phyloP scores from a whole-genome alignment of 2,113 vertebrate species.

The Nanorana parkeri region DNA sequence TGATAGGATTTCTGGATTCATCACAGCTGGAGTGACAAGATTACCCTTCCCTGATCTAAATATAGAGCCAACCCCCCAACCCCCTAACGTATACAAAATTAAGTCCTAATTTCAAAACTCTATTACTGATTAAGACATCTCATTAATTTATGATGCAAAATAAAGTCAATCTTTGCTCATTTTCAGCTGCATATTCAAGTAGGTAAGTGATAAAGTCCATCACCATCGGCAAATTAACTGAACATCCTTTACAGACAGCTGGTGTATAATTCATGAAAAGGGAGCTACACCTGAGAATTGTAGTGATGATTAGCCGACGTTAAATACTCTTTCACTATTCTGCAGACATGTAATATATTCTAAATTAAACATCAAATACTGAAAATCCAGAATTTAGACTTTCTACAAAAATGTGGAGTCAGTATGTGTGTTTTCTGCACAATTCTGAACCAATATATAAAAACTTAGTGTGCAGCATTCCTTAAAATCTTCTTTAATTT shows the following conservation, averaged over 20 bases:
- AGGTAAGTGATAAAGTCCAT: slow-evolving; percentile 48
- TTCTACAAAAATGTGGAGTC: too few species aligned
- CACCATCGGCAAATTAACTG: slow-evolving; percentile 45
- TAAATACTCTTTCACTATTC: neutral
- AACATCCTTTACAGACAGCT: slow-evolving; percentile 35
- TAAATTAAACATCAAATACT: neutral
- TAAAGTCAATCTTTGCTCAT: slow-evolving; percentile 54
- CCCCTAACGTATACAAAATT: slow-evolving; percentile 43
- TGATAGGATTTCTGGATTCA: too few species aligned
- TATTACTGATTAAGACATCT: slow-evolving; percentile 50
- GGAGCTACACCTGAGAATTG: slow-evolving; percentile 28
- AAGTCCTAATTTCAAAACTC: slow-evolving; percentile 27
- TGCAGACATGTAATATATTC: neutral
- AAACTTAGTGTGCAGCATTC: too few species aligned
- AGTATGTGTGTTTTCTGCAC: too few species aligned
- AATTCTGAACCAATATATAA: too few species aligned
- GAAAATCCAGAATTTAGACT: neutral
- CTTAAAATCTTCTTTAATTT: too few species aligned
- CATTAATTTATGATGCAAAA: slow-evolving; percentile 54
- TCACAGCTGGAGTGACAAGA: too few species aligned
- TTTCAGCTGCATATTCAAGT: slow-evolving; percentile 49
- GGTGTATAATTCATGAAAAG: slow-evolving; percentile 50
- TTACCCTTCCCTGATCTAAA: too few species aligned
- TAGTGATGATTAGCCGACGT: slow-evolving; percentile 16
- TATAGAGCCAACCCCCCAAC: too few species aligned